These are phyloP conservation scores for Pomacea maculata DNA, from an alignment of 1,140 invertebrate genomes.

Conservation along the genomic window DNA sequence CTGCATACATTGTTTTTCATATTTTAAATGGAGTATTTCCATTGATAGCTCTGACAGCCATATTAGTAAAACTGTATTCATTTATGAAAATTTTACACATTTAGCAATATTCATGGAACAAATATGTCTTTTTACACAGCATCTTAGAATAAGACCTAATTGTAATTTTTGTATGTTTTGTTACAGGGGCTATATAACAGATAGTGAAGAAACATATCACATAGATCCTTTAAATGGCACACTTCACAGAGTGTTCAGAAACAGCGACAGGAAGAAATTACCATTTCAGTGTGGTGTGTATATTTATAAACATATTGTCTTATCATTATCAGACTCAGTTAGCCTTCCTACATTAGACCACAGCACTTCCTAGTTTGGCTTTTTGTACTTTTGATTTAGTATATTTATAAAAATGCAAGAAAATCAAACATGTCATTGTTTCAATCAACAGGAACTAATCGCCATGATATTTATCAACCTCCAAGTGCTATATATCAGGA, in stretches of 20 bases:
- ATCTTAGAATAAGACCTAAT: no score
- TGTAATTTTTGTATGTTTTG: background rate
- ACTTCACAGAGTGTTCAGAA: conserved; percentile 48
- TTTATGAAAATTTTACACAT: no score
- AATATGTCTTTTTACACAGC: no score
- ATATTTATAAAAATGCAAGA: conserved; percentile 9
- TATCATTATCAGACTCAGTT: background rate
- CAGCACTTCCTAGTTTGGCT: background rate
- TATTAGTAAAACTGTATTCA: no score
- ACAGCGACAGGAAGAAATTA: conserved; percentile 42
- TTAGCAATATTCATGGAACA: no score
- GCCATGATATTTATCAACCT: conserved; percentile 24
- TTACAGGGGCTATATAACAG: conserved; percentile 80
- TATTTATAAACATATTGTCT: conserved; percentile 27
- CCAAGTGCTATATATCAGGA: conserved; percentile 9
- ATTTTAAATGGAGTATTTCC: no score
- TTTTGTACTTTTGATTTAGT: background rate
- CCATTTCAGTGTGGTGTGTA: conserved; percentile 58
- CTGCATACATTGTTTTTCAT: no score
- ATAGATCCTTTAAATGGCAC: conserved; percentile 70
- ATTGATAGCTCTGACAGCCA: no score
- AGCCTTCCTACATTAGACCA: background rate
- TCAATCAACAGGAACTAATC: conserved; percentile 23
- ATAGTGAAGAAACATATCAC: conserved; percentile 80
- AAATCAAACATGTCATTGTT: background rate